Evolutionary conservation across 2,113 vertebrate species (phyloP).

Genomic region (Marcusenius ussheri): DNA sequence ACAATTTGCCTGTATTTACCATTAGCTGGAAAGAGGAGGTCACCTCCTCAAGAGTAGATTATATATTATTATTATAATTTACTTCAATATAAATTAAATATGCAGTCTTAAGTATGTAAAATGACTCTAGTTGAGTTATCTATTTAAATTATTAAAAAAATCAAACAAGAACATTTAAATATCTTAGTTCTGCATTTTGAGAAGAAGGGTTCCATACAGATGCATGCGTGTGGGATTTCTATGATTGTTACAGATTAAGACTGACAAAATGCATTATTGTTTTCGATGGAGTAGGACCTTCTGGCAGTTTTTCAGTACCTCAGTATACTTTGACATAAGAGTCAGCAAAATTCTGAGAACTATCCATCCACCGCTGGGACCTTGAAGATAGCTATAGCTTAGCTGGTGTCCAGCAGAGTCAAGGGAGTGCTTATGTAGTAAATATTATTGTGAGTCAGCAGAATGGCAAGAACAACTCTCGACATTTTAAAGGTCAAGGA

Average conservation of each 20-base stretch:
- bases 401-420: background rate
- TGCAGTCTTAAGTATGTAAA: background rate
- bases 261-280: conserved; percentile 52
- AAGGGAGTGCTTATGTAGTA: background rate
- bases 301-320: conserved; percentile 48
- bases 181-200: background rate
- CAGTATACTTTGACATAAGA: conserved; percentile 49
- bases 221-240: conserved; percentile 23
- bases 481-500: conserved; percentile 44
- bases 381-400: background rate
- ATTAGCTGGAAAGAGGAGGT: background rate
- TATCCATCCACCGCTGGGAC: conserved; percentile 35
- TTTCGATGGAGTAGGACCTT: conserved; percentile 41
- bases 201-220: background rate
- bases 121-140: background rate
- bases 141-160: background rate
- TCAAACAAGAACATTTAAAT: background rate
- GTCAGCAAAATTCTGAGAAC: conserved; percentile 50
- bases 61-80: background rate
- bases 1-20: conserved; percentile 9
- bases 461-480: background rate
- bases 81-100: background rate
- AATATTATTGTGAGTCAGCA: conserved; percentile 1
- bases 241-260: conserved; percentile 45
- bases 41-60: background rate